Conservation (phyloP, 2,888 invertebrate genomes). For the Philereme transversata region DNA sequence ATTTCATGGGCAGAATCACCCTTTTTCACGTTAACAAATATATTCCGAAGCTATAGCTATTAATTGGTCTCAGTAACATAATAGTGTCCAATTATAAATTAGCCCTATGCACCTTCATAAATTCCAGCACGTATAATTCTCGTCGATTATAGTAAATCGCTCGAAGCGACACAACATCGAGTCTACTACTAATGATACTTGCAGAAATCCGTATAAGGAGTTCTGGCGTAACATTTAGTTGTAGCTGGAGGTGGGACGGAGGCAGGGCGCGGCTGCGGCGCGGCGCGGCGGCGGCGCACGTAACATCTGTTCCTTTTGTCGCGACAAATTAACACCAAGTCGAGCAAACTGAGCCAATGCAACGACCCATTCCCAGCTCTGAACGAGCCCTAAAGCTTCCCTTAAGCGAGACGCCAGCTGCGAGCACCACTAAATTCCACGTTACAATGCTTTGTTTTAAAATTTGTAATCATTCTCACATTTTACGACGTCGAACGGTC, state of each 20-base stretch:
- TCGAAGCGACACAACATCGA: conserved; percentile 11
- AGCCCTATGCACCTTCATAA: no score
- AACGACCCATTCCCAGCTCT: conserved; percentile 68
- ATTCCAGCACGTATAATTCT: no score
- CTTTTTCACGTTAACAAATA: no score
- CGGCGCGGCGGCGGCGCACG: conserved; percentile 45
- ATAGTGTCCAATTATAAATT: no score
- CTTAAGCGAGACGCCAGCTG: conserved; percentile 75
- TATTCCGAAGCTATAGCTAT: no score
- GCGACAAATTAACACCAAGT: conserved; percentile 77
- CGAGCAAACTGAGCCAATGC: conserved; percentile 70
- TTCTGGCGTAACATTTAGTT: conserved; percentile 38
- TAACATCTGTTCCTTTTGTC: conserved; percentile 76
- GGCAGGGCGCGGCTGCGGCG: conserved; percentile 33
- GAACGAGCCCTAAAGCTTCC: conserved; percentile 76
- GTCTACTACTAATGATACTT: conserved; percentile 33
- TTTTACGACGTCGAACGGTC: conserved; percentile 81
- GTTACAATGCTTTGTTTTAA: conserved; percentile 81
- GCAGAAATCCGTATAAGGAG: conserved; percentile 36
- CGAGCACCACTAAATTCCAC: conserved; percentile 76
- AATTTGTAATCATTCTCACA: conserved; percentile 83
- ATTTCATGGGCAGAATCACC: no score
- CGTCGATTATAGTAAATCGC: conserved; percentile 7
- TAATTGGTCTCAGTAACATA: no score
- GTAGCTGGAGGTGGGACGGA: conserved; percentile 39